Conservation (phyloP, 1,140 invertebrate species). For the Drusus annulatus region DNA sequence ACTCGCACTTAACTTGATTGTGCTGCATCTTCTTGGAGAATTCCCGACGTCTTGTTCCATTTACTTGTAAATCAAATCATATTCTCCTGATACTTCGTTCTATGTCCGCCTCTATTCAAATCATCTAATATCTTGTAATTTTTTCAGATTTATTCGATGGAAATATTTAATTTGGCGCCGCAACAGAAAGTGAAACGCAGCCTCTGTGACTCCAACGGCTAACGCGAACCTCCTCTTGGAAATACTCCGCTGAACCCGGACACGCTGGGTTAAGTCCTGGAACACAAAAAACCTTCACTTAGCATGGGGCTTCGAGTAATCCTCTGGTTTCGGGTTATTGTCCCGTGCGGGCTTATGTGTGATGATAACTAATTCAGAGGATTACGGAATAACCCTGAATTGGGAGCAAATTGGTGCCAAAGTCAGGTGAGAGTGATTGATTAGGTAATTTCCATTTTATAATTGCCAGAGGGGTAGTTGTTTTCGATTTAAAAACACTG, state of each 20-base stretch:
- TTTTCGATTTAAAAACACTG: too few species aligned
- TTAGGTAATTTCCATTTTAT: conserved; percentile 17
- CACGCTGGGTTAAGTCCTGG: conserved; percentile 3
- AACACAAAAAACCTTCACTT: conserved; percentile 36
- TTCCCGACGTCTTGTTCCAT: too few species aligned
- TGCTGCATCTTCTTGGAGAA: too few species aligned
- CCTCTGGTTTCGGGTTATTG: conserved; percentile 33
- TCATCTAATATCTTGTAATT: too few species aligned
- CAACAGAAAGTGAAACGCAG: too few species aligned
- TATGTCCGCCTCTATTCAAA: too few species aligned
- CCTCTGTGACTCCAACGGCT: too few species aligned
- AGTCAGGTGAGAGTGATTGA: conserved; percentile 29
- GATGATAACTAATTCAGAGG: conserved; percentile 33
- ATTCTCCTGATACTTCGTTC: too few species aligned
- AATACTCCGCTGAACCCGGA: conserved; percentile 21
- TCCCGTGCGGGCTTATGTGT: conserved; percentile 34
- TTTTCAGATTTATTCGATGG: too few species aligned
- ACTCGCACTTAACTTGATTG: too few species aligned
- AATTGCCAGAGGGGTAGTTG: conserved; percentile 1
- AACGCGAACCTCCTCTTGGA: conserved; percentile 20
- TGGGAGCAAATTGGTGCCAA: conserved; percentile 30
- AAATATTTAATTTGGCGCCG: too few species aligned
- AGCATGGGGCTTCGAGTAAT: conserved; percentile 24
- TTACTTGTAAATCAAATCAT: too few species aligned
- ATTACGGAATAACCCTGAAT: conserved; percentile 15